phyloP scores from a whole-genome alignment of 23 tunicate species.

The Ascidia mentula region DNA sequence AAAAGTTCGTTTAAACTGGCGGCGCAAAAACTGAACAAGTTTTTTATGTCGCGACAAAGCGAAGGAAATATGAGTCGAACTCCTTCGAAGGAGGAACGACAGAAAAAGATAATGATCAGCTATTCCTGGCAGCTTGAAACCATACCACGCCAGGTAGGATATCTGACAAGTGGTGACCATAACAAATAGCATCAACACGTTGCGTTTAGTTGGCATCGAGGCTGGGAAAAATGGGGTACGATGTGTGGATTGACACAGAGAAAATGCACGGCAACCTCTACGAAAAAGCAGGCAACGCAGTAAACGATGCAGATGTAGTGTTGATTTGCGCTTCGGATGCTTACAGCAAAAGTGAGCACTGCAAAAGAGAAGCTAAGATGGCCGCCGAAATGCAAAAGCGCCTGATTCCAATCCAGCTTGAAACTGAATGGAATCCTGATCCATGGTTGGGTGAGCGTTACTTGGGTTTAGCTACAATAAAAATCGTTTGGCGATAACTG shows the following conservation, averaged over 20 bases:
- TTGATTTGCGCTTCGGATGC: background rate
- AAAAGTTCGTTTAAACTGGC: too few species aligned
- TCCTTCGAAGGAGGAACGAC: too few species aligned
- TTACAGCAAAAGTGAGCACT: background rate
- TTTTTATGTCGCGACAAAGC: too few species aligned
- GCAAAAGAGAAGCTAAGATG: background rate
- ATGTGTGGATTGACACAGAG: background rate
- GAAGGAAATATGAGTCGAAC: too few species aligned
- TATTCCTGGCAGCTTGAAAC: background rate
- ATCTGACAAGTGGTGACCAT: too few species aligned
- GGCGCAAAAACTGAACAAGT: too few species aligned
- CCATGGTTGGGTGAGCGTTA: background rate
- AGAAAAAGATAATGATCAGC: background rate
- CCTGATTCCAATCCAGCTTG: background rate
- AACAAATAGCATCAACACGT: too few species aligned
- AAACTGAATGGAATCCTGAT: background rate
- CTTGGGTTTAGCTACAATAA: too few species aligned
- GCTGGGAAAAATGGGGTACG: background rate
- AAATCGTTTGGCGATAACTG: too few species aligned
- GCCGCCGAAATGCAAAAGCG: background rate
- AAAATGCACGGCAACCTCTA: background rate
- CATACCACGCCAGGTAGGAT: background rate
- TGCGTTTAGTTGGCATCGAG: background rate
- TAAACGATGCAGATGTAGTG: background rate
- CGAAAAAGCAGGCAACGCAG: background rate